Percentiles rank a stretch among this genome's conserved stretches.
These are phyloP conservation scores for Melanargia galathea DNA, from an alignment of 2,888 invertebrate genomes.

Conservation along the genomic window DNA sequence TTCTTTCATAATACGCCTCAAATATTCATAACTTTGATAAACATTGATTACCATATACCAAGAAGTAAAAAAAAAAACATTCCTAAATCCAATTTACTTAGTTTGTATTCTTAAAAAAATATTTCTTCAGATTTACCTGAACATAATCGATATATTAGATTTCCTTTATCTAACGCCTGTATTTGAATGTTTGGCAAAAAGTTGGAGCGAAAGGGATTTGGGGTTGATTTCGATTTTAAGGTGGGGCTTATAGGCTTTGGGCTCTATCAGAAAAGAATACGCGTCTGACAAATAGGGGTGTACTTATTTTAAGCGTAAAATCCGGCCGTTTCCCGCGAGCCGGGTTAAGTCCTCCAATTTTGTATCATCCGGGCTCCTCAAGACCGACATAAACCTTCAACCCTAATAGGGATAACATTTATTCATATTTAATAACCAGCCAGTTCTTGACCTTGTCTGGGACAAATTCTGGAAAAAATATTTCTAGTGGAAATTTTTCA, in stretches of 20 bases:
- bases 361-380: conserved; percentile 8
- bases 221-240: conserved; percentile 38
- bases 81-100: not conserved
- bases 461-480: not conserved
- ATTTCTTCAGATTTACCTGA: not conserved
- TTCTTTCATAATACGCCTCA: not conserved
- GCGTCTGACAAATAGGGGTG: conserved; percentile 31
- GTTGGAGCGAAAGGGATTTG: conserved; percentile 30
- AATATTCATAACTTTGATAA: no score
- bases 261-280: conserved; percentile 34
- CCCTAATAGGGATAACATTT: conserved; percentile 9
- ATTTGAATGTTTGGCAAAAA: conserved; percentile 30
- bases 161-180: conserved; percentile 7
- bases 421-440: conserved; percentile 3
- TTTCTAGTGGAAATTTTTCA: no score
- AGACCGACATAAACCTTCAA: conserved; percentile 14
- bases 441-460: not conserved
- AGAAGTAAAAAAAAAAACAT: no score
- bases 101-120: no score
- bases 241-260: conserved; percentile 38
- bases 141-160: not conserved
- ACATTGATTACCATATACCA: no score
- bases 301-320: conserved; percentile 26
- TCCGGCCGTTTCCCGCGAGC: conserved; percentile 14
- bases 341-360: conserved; percentile 23